Percentiles rank a stretch among this genome's conserved stretches.
Evolutionary conservation across 1,140 invertebrate genomes (phyloP).

Genomic region (Cardiocondyla obscurior): DNA sequence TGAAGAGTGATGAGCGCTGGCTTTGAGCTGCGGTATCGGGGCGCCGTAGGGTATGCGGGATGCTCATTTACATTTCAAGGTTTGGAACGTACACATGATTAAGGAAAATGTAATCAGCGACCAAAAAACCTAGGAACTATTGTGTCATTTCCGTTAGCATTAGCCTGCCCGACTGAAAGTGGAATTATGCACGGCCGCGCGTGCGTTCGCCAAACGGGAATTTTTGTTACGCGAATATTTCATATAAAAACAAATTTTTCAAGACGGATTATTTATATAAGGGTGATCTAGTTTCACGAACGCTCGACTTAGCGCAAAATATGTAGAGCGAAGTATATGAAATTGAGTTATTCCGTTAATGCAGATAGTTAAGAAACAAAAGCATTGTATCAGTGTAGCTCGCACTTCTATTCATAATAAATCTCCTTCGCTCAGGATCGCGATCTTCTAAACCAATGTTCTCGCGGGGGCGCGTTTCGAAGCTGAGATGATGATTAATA

Average conservation of each 20-base stretch:
- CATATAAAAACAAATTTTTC: not conserved
- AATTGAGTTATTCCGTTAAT: not conserved
- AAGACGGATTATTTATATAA: not conserved
- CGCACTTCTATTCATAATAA: not conserved
- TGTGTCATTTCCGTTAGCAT: not conserved
- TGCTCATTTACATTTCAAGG: not conserved
- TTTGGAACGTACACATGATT: not conserved
- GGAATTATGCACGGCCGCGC: too few relatives aligned
- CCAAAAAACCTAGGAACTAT: not conserved
- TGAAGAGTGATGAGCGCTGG: conserved; percentile 46
- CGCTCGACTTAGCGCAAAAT: too few relatives aligned
- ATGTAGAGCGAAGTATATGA: not conserved
- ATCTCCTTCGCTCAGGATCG: conserved; percentile 35
- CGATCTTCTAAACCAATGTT: conserved; percentile 22
- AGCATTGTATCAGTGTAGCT: not conserved
- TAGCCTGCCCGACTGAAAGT: not conserved
- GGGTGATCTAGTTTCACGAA: not conserved
- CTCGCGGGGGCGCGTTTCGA: conserved; percentile 19
- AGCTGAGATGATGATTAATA: conserved; percentile 52
- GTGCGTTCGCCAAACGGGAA: not conserved
- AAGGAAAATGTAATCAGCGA: not conserved
- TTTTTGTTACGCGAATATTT: not conserved
- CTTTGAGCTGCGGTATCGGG: conserved; percentile 18
- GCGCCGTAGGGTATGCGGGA: not conserved
- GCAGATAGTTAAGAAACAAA: not conserved